These are phyloP conservation scores for Malacoctenus gilli DNA, from an alignment of 2,797 vertebrate species.

Conservation along the genomic window DNA sequence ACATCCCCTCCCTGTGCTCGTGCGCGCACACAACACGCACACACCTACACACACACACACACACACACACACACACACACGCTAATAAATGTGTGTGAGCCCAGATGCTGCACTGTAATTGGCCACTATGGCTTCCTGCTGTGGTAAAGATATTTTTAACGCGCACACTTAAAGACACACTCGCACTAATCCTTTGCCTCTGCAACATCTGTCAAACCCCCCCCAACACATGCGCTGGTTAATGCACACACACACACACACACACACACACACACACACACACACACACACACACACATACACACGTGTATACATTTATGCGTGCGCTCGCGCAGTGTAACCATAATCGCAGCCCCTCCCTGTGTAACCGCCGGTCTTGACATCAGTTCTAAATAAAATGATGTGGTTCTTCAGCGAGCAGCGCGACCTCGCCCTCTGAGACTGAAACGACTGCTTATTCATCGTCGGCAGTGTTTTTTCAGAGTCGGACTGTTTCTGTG, in stretches of 20 bases:
- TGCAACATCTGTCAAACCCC: slow-evolving; percentile 73
- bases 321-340: slow-evolving; percentile 27
- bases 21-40: slow-evolving; percentile 36
- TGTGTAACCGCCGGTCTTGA: slow-evolving; percentile 71
- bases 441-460: slow-evolving; percentile 49
- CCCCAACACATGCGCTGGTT: slow-evolving; percentile 61
- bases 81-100: slow-evolving; percentile 76
- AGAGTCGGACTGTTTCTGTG: slow-evolving; percentile 41
- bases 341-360: slow-evolving; percentile 62
- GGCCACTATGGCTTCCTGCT: slow-evolving; percentile 80
- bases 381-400: slow-evolving; percentile 74
- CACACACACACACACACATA: slow-evolving; percentile 24
- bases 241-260: slow-evolving; percentile 39
- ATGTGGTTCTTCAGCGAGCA: slow-evolving; percentile 52
- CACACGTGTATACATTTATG: slow-evolving; percentile 19
- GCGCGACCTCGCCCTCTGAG: slow-evolving; percentile 54
- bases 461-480: slow-evolving; percentile 63
- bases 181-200: slow-evolving; percentile 67
- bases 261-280: slow-evolving; percentile 10
- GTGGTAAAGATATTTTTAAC: slow-evolving; percentile 82
- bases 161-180: slow-evolving; percentile 65
- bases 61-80: slow-evolving; percentile 33
- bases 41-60: slow-evolving; percentile 26
- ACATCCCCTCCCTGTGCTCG: slow-evolving; percentile 21
- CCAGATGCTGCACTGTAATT: slow-evolving; percentile 84